Evolutionary conservation across 2,888 invertebrate species (phyloP).

Genomic region (Allophyes oxyacanthae): DNA sequence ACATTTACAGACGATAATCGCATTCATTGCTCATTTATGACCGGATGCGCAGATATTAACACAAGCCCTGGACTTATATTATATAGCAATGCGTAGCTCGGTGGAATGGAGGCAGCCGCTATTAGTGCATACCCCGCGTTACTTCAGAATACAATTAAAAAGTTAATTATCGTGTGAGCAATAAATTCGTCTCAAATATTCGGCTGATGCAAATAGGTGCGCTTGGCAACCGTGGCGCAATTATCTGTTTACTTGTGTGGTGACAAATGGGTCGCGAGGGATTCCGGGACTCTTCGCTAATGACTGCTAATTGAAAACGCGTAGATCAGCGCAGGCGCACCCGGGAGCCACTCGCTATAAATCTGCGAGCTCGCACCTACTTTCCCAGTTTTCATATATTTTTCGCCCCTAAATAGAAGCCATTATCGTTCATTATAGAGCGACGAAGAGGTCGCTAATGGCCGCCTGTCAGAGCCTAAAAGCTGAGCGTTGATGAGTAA

Average conservation of each 20-base stretch:
- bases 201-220: slow-evolving; percentile 23
- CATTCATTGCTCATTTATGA: slow-evolving; percentile 4
- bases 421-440: slow-evolving; percentile 37
- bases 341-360: slow-evolving; percentile 19
- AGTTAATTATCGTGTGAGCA: slow-evolving; percentile 24
- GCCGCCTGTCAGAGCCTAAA: slow-evolving; percentile 12
- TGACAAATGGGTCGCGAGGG: slow-evolving; percentile 22
- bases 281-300: slow-evolving; percentile 27
- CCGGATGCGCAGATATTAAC: slow-evolving; percentile 1
- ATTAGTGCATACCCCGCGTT: slow-evolving; percentile 28
- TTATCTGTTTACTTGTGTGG: slow-evolving; percentile 27
- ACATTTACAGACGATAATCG: neutral
- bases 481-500: slow-evolving; percentile 14
- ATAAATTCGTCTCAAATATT: slow-evolving; percentile 39
- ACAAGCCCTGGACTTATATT: slow-evolving; percentile 3
- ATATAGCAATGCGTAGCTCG: neutral
- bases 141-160: slow-evolving; percentile 34
- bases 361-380: slow-evolving; percentile 15
- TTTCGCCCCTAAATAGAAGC: slow-evolving; percentile 35
- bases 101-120: slow-evolving; percentile 12
- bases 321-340: slow-evolving; percentile 39
- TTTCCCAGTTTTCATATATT: slow-evolving; percentile 20
- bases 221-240: slow-evolving; percentile 3
- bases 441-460: slow-evolving; percentile 31
- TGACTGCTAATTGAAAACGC: slow-evolving; percentile 45